Conservation (phyloP, 2,113 vertebrate genomes). For the Podarcis cretensis region DNA sequence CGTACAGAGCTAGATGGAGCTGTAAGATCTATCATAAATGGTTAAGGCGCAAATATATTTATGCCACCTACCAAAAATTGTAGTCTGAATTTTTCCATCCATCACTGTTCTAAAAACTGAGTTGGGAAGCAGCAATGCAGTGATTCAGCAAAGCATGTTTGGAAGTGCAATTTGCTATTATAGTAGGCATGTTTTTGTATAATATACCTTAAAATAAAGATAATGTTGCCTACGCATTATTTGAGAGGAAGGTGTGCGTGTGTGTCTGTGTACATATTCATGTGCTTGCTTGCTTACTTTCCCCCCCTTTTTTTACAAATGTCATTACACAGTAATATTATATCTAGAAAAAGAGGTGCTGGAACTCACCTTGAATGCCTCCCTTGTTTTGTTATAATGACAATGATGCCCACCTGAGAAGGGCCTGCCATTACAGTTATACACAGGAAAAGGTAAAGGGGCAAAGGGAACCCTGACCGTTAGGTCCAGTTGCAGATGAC, state of each 20-base stretch:
- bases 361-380: no score
- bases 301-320: no score
- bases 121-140: neutral
- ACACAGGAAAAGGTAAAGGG: no score
- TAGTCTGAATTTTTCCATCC: neutral
- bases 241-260: neutral
- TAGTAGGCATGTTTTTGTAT: neutral
- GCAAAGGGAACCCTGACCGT: no score
- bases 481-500: no score
- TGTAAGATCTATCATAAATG: conserved; percentile 76
- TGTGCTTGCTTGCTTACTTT: no score
- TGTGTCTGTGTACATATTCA: no score
- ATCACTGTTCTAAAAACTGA: conserved; percentile 13
- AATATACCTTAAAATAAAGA: neutral
- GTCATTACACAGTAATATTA: no score
- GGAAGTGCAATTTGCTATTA: conserved; percentile 7
- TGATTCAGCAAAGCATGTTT: neutral
- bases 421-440: no score
- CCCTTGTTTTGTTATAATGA: no score
- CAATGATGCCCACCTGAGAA: no score
- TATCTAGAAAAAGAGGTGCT: no score
- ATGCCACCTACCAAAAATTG: neutral
- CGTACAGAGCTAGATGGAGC: conserved; percentile 81
- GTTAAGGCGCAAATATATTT: conserved; percentile 11
- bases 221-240: neutral